phyloP scores from a whole-genome alignment of 2,797 vertebrate species.

The Nothura maculosa region DNA sequence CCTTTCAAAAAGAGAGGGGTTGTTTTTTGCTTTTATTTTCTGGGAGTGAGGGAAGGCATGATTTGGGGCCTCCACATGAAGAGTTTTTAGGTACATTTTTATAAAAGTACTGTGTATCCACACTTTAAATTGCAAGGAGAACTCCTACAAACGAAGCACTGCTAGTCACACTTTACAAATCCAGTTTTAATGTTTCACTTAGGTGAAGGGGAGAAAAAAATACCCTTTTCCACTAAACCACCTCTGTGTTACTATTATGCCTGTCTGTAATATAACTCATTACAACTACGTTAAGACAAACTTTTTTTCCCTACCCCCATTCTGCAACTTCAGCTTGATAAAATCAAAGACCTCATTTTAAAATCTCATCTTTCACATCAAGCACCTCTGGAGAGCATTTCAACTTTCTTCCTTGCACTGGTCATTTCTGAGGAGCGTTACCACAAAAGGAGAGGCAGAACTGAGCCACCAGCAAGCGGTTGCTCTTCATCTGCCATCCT shows the following conservation, averaged over 20 bases:
- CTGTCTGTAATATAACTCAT: neutral
- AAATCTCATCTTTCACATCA: neutral
- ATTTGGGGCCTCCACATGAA: neutral
- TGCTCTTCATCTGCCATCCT: neutral
- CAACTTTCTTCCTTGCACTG: neutral
- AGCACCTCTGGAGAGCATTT: neutral
- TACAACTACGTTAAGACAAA: neutral
- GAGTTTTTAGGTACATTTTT: neutral
- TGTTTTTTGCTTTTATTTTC: neutral
- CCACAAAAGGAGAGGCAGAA: accelerated
- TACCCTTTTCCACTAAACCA: neutral
- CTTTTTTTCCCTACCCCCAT: neutral
- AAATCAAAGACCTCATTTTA: neutral
- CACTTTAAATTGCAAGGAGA: neutral
- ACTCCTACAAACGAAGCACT: neutral
- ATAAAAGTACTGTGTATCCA: neutral
- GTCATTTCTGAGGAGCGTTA: neutral
- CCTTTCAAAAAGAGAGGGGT: neutral
- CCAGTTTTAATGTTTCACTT: neutral
- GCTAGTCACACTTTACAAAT: neutral
- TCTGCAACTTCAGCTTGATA: neutral
- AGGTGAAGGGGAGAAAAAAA: neutral
- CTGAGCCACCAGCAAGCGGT: neutral
- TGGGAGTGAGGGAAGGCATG: neutral
- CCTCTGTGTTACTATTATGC: accelerated